A percentile compares a stretch with the other conserved stretches of the same genome.
Conservation (phyloP, 2,888 invertebrate genomes). For the Conchocele bisecta region DNA sequence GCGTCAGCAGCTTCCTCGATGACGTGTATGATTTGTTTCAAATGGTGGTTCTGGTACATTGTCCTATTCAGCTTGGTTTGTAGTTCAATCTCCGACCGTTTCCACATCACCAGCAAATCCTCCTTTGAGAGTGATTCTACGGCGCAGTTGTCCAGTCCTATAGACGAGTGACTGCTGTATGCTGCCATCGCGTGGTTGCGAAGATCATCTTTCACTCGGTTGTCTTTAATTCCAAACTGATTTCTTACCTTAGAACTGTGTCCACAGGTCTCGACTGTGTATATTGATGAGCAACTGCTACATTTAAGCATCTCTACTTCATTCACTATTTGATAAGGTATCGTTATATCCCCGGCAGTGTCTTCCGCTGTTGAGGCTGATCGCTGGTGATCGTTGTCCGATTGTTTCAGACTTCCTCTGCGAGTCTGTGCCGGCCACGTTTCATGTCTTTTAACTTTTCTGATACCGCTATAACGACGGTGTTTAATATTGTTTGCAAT, state of each 20-base stretch:
- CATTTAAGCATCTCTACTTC: slow-evolving; percentile 10
- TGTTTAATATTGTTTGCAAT: no score
- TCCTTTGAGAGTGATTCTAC: slow-evolving; percentile 87
- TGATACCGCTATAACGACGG: no score
- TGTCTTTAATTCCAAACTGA: no score
- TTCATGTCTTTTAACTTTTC: slow-evolving; percentile 36
- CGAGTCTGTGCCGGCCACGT: slow-evolving; percentile 53
- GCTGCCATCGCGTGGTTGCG: slow-evolving; percentile 71
- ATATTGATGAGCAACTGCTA: slow-evolving; percentile 17
- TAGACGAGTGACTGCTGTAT: slow-evolving; percentile 54
- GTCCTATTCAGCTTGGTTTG: slow-evolving; percentile 86
- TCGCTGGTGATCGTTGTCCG: neutral
- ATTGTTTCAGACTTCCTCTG: slow-evolving; percentile 32
- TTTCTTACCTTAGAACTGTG: no score
- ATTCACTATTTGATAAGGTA: slow-evolving; percentile 24
- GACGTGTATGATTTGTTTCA: slow-evolving; percentile 43
- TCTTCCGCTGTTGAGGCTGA: neutral
- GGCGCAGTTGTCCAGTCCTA: slow-evolving; percentile 69
- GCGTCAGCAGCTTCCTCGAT: slow-evolving; percentile 11
- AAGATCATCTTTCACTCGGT: slow-evolving; percentile 72
- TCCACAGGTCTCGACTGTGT: no score
- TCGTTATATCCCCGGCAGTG: neutral
- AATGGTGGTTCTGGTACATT: slow-evolving; percentile 58
- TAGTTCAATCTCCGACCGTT: slow-evolving; percentile 90
- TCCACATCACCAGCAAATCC: slow-evolving; percentile 90